A percentile compares a stretch with the other conserved stretches of the same genome.
Conservation (phyloP, 2,113 vertebrate species). For the Colaptes auratus region DNA sequence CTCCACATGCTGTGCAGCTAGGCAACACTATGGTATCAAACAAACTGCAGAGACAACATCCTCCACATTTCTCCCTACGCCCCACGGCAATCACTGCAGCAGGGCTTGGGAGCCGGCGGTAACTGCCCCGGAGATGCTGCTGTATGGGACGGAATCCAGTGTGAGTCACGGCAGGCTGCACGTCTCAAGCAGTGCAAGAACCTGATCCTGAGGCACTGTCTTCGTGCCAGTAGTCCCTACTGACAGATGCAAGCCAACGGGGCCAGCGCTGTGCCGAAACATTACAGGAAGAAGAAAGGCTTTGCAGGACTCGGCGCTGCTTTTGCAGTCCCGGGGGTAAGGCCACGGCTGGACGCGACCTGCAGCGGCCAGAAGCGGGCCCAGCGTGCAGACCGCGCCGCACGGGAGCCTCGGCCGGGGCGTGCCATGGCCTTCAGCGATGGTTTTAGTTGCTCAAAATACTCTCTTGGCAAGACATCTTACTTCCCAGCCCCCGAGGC, state of each 20-base stretch:
- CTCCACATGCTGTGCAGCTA: not conserved
- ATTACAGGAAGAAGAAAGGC: not conserved
- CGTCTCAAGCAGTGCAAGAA: not conserved
- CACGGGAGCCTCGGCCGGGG: constrained; percentile 6
- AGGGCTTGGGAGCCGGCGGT: not conserved
- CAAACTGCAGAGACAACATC: not conserved
- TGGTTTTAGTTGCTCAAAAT: constrained; percentile 54
- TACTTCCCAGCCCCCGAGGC: constrained; percentile 28
- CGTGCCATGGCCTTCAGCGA: constrained; percentile 35
- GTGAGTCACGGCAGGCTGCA: not conserved
- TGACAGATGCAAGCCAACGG: not conserved
- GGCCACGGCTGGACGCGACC: not conserved
- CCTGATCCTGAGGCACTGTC: not conserved
- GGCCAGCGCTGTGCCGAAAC: not conserved
- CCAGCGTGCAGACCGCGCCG: not conserved
- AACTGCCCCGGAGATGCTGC: not conserved
- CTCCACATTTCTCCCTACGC: not conserved
- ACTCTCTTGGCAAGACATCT: constrained; percentile 58
- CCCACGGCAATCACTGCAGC: not conserved
- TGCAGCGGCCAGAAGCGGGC: not conserved
- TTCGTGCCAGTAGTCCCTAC: not conserved
- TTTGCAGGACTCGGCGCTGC: not conserved
- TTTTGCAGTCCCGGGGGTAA: not conserved
- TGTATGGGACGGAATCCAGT: not conserved
- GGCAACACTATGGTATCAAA: not conserved